Conservation (phyloP, 2,888 invertebrate species). For the Chirona hameri region DNA sequence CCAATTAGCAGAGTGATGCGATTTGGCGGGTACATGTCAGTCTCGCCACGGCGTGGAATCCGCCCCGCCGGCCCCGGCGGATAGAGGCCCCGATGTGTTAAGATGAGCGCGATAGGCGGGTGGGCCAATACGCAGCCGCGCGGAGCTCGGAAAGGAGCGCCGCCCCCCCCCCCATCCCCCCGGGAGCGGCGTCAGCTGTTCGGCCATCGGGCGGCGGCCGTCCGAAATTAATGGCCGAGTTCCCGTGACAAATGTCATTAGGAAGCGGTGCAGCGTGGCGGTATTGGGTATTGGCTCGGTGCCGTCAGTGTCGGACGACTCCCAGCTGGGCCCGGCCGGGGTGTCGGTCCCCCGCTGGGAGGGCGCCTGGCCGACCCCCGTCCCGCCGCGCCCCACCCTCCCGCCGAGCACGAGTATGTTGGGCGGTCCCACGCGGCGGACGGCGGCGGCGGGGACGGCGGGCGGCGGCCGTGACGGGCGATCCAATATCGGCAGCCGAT, state of each 20-base stretch:
- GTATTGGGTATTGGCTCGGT: not conserved
- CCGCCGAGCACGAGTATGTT: not conserved
- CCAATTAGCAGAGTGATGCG: not conserved
- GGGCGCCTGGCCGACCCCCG: not conserved
- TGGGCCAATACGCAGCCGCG: too few species aligned
- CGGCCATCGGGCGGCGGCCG: not conserved
- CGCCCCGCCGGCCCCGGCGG: too few species aligned
- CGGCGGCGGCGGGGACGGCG: not conserved
- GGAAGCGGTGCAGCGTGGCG: not conserved
- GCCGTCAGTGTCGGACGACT: not conserved
- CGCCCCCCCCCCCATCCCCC: not conserved
- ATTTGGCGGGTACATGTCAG: too few species aligned
- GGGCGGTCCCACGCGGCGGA: too few species aligned
- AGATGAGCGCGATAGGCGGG: too few species aligned
- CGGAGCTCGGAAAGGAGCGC: not conserved
- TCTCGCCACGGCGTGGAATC: too few species aligned
- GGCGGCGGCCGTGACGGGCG: not conserved
- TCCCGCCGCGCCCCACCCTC: not conserved
- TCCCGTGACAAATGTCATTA: slow-evolving; percentile 13
- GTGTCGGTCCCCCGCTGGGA: too few species aligned
- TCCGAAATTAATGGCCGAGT: not conserved
- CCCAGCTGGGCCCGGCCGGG: too few species aligned
- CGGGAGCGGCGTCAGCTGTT: not conserved
- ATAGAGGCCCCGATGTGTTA: too few species aligned
- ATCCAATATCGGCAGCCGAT: too few species aligned